A percentile compares a stretch with the other conserved stretches of the same genome.
phyloP scores from a whole-genome alignment of 23 tunicate genomes.

The Styela clava region DNA sequence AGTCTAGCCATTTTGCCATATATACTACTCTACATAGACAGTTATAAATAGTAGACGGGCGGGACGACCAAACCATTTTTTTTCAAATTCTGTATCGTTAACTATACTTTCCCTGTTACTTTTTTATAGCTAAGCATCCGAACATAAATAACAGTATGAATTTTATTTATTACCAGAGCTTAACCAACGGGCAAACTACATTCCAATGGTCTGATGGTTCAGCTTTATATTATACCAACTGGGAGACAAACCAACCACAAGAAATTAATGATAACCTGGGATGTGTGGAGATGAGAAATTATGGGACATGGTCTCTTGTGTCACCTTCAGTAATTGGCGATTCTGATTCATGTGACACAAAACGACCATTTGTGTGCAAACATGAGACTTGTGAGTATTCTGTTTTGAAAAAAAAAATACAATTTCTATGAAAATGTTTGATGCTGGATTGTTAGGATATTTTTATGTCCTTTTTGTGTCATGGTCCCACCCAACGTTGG shows the following conservation, averaged over 20 bases:
- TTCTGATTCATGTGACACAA: slow-evolving; percentile 29
- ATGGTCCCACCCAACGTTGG: too few species aligned
- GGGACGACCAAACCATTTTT: too few species aligned
- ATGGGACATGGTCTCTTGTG: slow-evolving; percentile 59
- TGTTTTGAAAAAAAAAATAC: neutral
- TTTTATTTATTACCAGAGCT: slow-evolving; percentile 39
- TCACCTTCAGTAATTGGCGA: neutral
- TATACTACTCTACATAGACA: too few species aligned
- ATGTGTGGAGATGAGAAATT: slow-evolving; percentile 46
- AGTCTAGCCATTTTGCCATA: too few species aligned
- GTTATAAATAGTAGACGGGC: too few species aligned
- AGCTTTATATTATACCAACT: slow-evolving; percentile 67
- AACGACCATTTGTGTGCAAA: slow-evolving; percentile 71
- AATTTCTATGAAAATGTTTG: too few species aligned
- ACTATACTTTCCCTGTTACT: too few species aligned
- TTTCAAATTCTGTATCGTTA: too few species aligned
- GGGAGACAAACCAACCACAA: slow-evolving; percentile 79
- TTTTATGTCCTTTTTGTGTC: too few species aligned
- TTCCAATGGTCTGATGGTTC: slow-evolving; percentile 77
- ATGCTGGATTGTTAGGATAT: neutral
- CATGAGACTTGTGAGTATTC: slow-evolving; percentile 60
- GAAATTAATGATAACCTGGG: slow-evolving; percentile 18
- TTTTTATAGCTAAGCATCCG: too few species aligned
- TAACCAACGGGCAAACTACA: slow-evolving; percentile 32
- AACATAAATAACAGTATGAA: too few species aligned